phyloP scores from a whole-genome alignment of 2,888 invertebrate species.

The Microlaimidae sp. region DNA sequence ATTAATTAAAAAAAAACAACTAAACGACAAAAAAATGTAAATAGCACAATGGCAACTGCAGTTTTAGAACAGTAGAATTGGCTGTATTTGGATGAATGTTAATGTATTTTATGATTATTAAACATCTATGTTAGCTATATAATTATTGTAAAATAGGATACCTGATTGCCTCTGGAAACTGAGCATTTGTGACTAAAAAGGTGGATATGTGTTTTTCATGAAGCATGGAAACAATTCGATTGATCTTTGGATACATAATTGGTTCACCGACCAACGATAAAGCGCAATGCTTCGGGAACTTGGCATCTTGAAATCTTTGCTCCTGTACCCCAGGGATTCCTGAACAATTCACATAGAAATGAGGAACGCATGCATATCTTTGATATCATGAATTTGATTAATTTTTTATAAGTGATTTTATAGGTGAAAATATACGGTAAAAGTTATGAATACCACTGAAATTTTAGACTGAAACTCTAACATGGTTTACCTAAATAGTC shows the following conservation, averaged over 20 bases:
- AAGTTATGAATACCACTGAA: too few species aligned
- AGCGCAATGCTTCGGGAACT: slow-evolving; percentile 44
- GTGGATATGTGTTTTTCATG: slow-evolving; percentile 43
- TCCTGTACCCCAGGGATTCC: slow-evolving; percentile 46
- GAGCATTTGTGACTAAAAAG: slow-evolving; percentile 48
- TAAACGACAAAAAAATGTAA: slow-evolving; percentile 4
- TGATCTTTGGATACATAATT: slow-evolving; percentile 49
- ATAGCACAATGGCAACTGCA: too few species aligned
- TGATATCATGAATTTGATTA: neutral
- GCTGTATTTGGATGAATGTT: too few species aligned
- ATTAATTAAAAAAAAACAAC: too few species aligned
- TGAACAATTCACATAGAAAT: too few species aligned
- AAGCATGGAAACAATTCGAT: slow-evolving; percentile 41
- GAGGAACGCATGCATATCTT: too few species aligned
- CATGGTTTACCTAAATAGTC: too few species aligned
- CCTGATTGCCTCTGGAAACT: slow-evolving; percentile 47
- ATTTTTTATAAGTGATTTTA: neutral
- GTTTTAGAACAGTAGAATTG: too few species aligned
- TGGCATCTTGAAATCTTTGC: slow-evolving; percentile 42
- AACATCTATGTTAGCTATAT: slow-evolving; percentile 1
- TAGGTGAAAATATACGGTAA: neutral
- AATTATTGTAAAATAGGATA: slow-evolving; percentile 21
- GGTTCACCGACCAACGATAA: slow-evolving; percentile 48
- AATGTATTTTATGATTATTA: too few species aligned
- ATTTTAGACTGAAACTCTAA: too few species aligned